A percentile compares a stretch with the other conserved stretches of the same genome.
phyloP scores from a whole-genome alignment of 2,888 invertebrate genomes.

The Lasius fuliginosus region DNA sequence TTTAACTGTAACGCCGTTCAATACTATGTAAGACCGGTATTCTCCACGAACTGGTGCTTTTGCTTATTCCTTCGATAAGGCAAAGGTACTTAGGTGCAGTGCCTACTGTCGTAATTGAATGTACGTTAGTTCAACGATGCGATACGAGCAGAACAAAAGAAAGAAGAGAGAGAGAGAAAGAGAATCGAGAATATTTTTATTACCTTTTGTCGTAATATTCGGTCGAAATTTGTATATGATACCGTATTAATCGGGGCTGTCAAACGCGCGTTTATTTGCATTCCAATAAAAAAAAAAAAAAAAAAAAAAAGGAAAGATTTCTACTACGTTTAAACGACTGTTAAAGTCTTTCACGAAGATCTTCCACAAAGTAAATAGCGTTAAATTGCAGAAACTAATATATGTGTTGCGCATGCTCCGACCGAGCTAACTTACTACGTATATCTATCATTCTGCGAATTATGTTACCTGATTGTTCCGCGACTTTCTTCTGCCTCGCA shows the following conservation, averaged over 20 bases:
- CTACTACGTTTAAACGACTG: slow-evolving; percentile 44
- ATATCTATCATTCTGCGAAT: slow-evolving; percentile 60
- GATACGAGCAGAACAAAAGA: slow-evolving; percentile 64
- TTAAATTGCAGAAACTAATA: slow-evolving; percentile 37
- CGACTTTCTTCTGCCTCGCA: slow-evolving; percentile 68
- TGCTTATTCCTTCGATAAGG: slow-evolving; percentile 79
- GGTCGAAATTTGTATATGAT: slow-evolving; percentile 54
- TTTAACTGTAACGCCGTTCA: slow-evolving; percentile 47
- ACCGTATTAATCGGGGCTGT: slow-evolving; percentile 47
- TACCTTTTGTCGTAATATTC: slow-evolving; percentile 66
- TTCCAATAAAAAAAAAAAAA: slow-evolving; percentile 70
- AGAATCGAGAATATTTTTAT: slow-evolving; percentile 76
- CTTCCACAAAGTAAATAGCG: slow-evolving; percentile 66
- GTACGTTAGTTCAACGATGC: slow-evolving; percentile 75
- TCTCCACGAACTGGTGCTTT: slow-evolving; percentile 78
- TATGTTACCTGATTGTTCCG: slow-evolving; percentile 61
- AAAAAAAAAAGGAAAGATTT: slow-evolving; percentile 44
- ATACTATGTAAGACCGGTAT: slow-evolving; percentile 60
- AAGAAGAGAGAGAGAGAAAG: slow-evolving; percentile 59
- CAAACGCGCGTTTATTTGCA: slow-evolving; percentile 73
- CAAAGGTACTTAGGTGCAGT: slow-evolving; percentile 79
- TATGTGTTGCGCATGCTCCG: slow-evolving; percentile 62
- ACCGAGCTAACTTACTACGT: slow-evolving; percentile 55
- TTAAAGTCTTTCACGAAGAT: slow-evolving; percentile 69
- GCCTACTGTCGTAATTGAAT: slow-evolving; percentile 76